A percentile compares a stretch with the other conserved stretches of the same genome.
Evolutionary conservation across 2,113 vertebrate genomes (phyloP).

Genomic region (Sorex fumeus): DNA sequence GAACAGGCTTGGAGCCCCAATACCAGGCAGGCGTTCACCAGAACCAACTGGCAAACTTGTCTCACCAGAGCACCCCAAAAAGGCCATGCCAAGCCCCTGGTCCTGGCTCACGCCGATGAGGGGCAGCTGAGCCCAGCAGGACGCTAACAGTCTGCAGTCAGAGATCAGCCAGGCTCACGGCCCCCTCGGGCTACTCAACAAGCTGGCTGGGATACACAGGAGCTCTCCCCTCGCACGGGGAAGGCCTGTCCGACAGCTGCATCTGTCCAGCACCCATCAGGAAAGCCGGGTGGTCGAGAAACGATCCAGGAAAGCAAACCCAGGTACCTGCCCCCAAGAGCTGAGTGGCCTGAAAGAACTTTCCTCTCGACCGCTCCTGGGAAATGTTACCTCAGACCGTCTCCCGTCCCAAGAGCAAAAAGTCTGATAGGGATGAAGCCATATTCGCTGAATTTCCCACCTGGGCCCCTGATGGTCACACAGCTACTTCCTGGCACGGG

Average conservation of each 20-base stretch:
- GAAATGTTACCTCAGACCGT: conserved; percentile 20
- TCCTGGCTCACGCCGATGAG: conserved; percentile 25
- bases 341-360: background rate
- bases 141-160: background rate
- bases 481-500: background rate
- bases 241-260: background rate
- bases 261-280: background rate
- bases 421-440: background rate
- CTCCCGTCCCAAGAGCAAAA: background rate
- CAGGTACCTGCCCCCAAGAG: background rate
- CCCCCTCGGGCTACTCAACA: background rate
- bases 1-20: background rate
- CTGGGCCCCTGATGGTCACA: background rate
- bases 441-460: background rate
- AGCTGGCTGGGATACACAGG: background rate
- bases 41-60: background rate
- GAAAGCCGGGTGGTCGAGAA: background rate
- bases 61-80: background rate
- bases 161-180: background rate
- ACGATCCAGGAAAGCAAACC: background rate
- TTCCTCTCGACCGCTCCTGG: conserved; percentile 31
- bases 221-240: background rate
- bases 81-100: background rate
- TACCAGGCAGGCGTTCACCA: background rate
- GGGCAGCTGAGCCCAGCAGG: background rate